Conservation (phyloP, 2,113 vertebrate genomes). For the Turdus rufiventris region DNA sequence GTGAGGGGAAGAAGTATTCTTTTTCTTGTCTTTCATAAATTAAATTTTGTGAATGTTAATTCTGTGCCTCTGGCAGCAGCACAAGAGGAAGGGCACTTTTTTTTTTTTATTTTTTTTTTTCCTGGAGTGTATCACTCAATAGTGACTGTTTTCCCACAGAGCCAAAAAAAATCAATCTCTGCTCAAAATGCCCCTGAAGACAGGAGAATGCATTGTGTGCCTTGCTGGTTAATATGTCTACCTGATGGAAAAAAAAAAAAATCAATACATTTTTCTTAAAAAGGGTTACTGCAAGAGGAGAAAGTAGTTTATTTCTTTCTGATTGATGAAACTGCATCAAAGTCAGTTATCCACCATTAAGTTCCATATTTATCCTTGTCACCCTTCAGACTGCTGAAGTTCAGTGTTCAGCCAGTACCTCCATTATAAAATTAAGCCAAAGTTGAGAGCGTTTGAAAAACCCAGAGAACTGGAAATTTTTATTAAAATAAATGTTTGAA, state of each 20-base stretch:
- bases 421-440: background rate
- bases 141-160: slow-evolving; percentile 47
- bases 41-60: slow-evolving; percentile 54
- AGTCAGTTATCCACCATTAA: slow-evolving; percentile 47
- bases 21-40: slow-evolving; percentile 25
- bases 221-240: slow-evolving; percentile 61
- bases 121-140: slow-evolving; percentile 55
- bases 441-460: background rate
- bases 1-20: background rate
- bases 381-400: background rate
- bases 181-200: background rate
- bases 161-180: slow-evolving; percentile 67
- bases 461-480: background rate
- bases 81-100: background rate
- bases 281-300: slow-evolving; percentile 5
- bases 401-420: background rate
- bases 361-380: slow-evolving; percentile 24
- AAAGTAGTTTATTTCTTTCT: slow-evolving; percentile 44
- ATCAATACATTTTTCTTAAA: slow-evolving; percentile 30
- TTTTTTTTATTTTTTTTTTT: slow-evolving; percentile 42
- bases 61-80: slow-evolving; percentile 40
- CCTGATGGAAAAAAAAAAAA: slow-evolving; percentile 28
- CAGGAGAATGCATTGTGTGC: slow-evolving; percentile 46
- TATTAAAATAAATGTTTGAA: background rate
- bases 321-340: slow-evolving; percentile 47